Percentiles rank a stretch among this genome's conserved stretches.
Conservation (phyloP, 2,113 vertebrate genomes). For the Eptesicus fuscus region DNA sequence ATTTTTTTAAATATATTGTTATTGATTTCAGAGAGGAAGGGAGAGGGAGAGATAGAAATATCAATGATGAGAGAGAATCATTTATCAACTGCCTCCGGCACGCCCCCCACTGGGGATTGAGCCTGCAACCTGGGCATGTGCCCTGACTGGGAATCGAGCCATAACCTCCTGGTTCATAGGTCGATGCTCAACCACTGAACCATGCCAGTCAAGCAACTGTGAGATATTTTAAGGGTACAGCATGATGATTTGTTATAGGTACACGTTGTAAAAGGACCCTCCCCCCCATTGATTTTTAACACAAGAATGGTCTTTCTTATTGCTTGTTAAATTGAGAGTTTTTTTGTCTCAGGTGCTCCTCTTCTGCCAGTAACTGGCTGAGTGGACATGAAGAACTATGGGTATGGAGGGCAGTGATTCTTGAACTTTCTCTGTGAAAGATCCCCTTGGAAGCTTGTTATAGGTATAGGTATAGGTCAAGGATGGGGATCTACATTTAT, state of each 20-base stretch:
- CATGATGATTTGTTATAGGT: background rate
- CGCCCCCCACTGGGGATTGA: no score
- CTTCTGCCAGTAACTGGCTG: background rate
- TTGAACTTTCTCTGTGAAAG: background rate
- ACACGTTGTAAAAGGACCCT: background rate
- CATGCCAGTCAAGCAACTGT: background rate
- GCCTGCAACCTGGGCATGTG: no score
- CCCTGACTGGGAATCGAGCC: no score
- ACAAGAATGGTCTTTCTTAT: background rate
- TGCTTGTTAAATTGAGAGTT: slow-evolving; percentile 6
- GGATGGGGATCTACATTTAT: background rate
- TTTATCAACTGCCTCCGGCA: no score
- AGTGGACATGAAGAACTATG: background rate
- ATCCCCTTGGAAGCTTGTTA: background rate
- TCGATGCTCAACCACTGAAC: no score
- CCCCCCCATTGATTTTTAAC: background rate
- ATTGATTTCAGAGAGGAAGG: no score
- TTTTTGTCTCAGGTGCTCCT: background rate
- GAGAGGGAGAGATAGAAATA: no score
- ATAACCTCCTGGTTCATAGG: no score
- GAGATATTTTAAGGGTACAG: background rate
- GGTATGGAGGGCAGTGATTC: background rate
- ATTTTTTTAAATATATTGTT: background rate
- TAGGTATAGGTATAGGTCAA: background rate
- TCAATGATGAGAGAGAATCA: no score